Evolutionary conservation across 1,140 invertebrate species (phyloP).

Genomic region (Temnothorax nylanderi): DNA sequence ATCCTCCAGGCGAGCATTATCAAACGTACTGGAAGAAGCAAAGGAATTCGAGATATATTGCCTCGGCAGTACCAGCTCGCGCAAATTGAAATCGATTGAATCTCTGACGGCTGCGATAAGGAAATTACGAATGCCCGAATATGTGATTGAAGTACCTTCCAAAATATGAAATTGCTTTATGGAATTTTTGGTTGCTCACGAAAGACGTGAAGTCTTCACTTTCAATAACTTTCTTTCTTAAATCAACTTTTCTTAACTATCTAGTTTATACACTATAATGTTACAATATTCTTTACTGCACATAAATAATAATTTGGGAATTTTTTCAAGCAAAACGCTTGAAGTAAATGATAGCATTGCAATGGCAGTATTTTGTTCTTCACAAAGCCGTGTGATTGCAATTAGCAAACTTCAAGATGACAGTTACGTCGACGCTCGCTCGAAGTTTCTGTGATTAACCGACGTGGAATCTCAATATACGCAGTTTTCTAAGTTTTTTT

Average conservation of each 20-base stretch:
- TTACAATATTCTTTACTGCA: background rate
- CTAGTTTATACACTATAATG: background rate
- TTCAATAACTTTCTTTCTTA: background rate
- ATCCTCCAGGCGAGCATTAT: slow-evolving; percentile 28
- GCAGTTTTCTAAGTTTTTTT: background rate
- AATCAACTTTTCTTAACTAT: background rate
- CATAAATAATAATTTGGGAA: background rate
- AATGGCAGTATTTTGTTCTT: background rate
- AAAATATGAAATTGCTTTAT: background rate
- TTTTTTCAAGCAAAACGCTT: background rate
- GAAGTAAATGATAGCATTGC: background rate
- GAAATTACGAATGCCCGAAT: slow-evolving; percentile 23
- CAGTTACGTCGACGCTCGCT: background rate
- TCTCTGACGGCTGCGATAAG: background rate
- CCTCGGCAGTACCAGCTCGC: background rate
- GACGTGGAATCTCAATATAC: background rate
- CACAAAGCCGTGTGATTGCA: background rate
- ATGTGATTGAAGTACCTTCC: background rate
- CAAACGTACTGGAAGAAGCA: slow-evolving; percentile 29
- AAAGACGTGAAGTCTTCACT: background rate
- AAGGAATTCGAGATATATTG: slow-evolving; percentile 33
- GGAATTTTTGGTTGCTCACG: background rate
- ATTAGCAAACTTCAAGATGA: slow-evolving; percentile 5
- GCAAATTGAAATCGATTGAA: slow-evolving; percentile 51
- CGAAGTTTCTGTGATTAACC: background rate